phyloP scores from a whole-genome alignment of 2,113 vertebrate species.

The Hemibagrus wyckioides region DNA sequence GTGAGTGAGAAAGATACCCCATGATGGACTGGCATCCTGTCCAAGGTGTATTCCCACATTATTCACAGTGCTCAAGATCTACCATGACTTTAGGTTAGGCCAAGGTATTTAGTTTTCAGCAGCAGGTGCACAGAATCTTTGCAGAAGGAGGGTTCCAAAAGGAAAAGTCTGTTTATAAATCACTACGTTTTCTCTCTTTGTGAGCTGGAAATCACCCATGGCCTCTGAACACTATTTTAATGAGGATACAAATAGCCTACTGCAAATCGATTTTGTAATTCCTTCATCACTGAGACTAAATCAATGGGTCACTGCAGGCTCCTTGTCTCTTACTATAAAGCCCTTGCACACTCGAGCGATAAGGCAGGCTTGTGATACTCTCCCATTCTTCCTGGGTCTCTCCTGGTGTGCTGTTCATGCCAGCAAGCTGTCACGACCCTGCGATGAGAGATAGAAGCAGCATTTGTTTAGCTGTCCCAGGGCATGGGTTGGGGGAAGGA shows the following conservation, averaged over 20 bases:
- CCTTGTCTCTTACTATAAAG: constrained; percentile 21
- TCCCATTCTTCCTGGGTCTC: neutral
- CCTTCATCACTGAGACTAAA: constrained; percentile 38
- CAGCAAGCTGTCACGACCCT: constrained; percentile 36
- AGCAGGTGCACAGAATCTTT: neutral
- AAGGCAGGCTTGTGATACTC: neutral
- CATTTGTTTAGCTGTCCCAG: constrained; percentile 46
- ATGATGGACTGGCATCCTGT: neutral
- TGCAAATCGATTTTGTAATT: constrained; percentile 47
- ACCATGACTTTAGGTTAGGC: neutral
- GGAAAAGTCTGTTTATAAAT: neutral
- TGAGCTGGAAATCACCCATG: constrained; percentile 19
- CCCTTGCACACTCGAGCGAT: constrained; percentile 8
- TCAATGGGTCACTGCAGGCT: constrained; percentile 36
- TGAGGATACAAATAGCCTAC: constrained; percentile 46
- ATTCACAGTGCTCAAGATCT: neutral
- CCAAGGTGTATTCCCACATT: neutral
- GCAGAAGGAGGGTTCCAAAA: neutral
- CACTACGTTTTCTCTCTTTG: neutral
- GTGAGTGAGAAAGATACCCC: too few relatives aligned
- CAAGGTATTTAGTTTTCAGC: neutral
- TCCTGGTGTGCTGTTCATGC: neutral
- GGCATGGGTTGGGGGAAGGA: constrained; percentile 16
- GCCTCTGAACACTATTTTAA: constrained; percentile 44
- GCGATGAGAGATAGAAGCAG: neutral